Evolutionary conservation across 92 coral and sea anemone species (phyloP).

Genomic region (Bergia puertoricense): DNA sequence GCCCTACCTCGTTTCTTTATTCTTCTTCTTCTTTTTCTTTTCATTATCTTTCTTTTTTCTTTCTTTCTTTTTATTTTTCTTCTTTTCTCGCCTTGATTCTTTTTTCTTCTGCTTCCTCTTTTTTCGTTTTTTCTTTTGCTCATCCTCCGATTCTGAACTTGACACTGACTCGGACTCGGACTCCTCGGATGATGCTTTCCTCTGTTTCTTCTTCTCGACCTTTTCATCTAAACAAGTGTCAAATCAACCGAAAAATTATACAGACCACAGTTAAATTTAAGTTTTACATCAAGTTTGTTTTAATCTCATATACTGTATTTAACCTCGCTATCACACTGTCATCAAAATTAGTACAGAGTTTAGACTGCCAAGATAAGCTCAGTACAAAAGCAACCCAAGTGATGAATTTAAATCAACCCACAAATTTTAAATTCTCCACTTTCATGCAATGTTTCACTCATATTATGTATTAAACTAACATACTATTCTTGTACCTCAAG

Average conservation of each 20-base stretch:
- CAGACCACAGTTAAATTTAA: no score
- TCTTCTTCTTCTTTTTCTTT: slow-evolving; percentile 56
- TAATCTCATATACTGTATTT: no score
- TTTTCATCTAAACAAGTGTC: slow-evolving; percentile 48
- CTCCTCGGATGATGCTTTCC: slow-evolving; percentile 34
- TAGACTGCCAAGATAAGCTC: no score
- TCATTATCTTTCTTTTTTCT: slow-evolving; percentile 50
- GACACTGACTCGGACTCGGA: slow-evolving; percentile 71
- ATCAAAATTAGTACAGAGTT: no score
- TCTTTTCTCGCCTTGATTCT: slow-evolving; percentile 42
- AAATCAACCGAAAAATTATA: background rate
- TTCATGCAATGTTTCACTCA: no score
- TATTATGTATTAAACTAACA: no score
- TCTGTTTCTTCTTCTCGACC: slow-evolving; percentile 51
- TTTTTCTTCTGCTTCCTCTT: slow-evolving; percentile 70
- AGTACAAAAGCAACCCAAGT: no score
- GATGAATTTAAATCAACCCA: no score
- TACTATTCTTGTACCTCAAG: no score
- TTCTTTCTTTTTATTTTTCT: slow-evolving; percentile 49
- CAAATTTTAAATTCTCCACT: no score
- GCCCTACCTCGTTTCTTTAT: slow-evolving; percentile 33
- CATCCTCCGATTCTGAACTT: slow-evolving; percentile 64
- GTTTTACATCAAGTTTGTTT: no score
- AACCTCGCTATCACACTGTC: no score
- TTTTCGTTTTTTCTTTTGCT: slow-evolving; percentile 44